Base-by-base conservation (phyloP, 1,140 invertebrate species). In the Drosophila setifemur region DNA sequence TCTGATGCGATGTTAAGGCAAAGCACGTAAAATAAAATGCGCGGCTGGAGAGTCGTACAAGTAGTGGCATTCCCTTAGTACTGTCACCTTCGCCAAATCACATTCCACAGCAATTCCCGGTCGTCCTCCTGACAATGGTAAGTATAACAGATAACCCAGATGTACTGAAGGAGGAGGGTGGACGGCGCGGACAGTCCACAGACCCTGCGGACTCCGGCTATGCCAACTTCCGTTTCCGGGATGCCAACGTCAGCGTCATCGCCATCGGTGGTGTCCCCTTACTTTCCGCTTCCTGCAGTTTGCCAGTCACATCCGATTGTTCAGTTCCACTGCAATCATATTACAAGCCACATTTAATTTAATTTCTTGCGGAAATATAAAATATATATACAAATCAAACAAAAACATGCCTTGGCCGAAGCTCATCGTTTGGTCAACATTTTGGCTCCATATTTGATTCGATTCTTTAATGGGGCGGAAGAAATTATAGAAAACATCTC, bases 341-440 rank as follows among this genome's bases (percentile, higher is more conserved):
- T 85, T 85, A 85, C 74, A 85, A 72, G 79, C 54, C 48, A 85
- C 70, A 85, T 86, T 85, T 86, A 86, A 85, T 85, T 85, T 85
- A 74, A 83, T 86, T 85, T 79, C 60, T 45, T 71, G 64, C 64
- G 74, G 74, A 85, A 85, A 79, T 85, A 79, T 79, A 77, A 78
- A 72, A 72, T 67, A 71, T 68, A 71, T 68, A 61, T 74, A 29
- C 49, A 26, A 70, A 49, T 23, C 48, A 58, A 70, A 58, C 43
- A 28, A 68, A n/a, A 68, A 45, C 16, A 49, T 19, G 39, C 16
- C 37, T 25, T 31, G 23, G 23, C 40, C 50, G 0, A 31, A 37
- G 8, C 1, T 1, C 49, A 21, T 6, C 16, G 12, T 33, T 35
- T 35, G 63, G 44, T 26, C 28, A 66, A 18, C n/a, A 21, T 69